Evolutionary conservation across 1,140 invertebrate genomes (phyloP).

Genomic region (Teleopsis dalmanni): DNA sequence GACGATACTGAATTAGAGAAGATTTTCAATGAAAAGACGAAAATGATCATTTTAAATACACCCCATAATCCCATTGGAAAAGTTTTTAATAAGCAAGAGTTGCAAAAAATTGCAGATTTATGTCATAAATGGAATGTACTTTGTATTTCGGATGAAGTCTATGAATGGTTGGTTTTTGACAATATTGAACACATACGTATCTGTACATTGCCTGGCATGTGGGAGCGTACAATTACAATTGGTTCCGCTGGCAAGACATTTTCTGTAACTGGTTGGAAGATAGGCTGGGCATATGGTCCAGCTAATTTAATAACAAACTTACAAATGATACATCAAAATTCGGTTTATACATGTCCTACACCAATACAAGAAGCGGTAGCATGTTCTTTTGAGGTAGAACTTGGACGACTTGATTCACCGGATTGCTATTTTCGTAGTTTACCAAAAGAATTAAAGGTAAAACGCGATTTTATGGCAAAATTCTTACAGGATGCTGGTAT

Average conservation of each 20-base stretch:
- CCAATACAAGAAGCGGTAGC: constrained; percentile 88
- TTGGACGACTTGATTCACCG: constrained; percentile 57
- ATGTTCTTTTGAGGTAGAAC: constrained; percentile 79
- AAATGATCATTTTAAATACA: constrained; percentile 92
- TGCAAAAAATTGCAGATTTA: constrained; percentile 73
- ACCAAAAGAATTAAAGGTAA: constrained; percentile 67
- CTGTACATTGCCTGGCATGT: constrained; percentile 92
- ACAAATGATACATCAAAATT: constrained; percentile 89
- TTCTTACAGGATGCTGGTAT: constrained; percentile 74
- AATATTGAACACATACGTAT: constrained; percentile 83
- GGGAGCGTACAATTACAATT: constrained; percentile 93
- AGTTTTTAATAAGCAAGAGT: constrained; percentile 66
- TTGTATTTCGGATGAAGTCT: constrained; percentile 94
- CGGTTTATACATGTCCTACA: constrained; percentile 83
- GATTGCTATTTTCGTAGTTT: constrained; percentile 84
- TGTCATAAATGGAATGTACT: constrained; percentile 90
- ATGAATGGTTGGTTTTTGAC: constrained; percentile 93
- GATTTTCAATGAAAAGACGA: constrained; percentile 86
- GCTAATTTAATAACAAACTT: constrained; percentile 69
- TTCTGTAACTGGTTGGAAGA: constrained; percentile 95
- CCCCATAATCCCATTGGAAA: constrained; percentile 95
- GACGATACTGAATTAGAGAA: constrained; percentile 73
- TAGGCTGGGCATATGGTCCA: constrained; percentile 94
- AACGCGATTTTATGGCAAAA: constrained; percentile 78
- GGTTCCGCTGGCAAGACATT: constrained; percentile 98